Percentiles rank a stretch among this genome's conserved stretches.
Evolutionary conservation across 35 echinoderm and acorn worm genomes (phyloP).

Genomic region (Ophioderma brevispina): DNA sequence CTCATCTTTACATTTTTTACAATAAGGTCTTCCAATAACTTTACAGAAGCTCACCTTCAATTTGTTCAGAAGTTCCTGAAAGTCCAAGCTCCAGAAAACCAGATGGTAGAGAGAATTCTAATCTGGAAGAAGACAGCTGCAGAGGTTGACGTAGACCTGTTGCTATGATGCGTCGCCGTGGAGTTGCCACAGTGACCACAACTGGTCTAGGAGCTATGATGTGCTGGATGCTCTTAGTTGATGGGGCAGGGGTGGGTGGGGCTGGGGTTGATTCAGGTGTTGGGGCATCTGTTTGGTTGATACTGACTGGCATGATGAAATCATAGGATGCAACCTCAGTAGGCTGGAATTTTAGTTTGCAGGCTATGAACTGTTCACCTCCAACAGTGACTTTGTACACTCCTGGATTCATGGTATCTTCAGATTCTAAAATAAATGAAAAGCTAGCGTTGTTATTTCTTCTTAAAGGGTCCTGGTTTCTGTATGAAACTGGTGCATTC

Average conservation of each 20-base stretch:
- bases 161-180: slow-evolving; percentile 82
- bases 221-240: slow-evolving; percentile 92
- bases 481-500: too few species aligned
- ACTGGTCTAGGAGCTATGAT: slow-evolving; percentile 90
- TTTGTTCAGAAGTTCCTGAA: slow-evolving; percentile 3
- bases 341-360: slow-evolving; percentile 79
- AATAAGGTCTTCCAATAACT: too few species aligned
- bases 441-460: too few species aligned
- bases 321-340: slow-evolving; percentile 88
- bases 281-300: slow-evolving; percentile 93
- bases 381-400: slow-evolving; percentile 82
- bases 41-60: not conserved
- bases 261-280: slow-evolving; percentile 84
- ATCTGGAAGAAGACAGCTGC: slow-evolving; percentile 65
- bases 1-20: too few species aligned
- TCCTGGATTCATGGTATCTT: slow-evolving; percentile 88
- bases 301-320: slow-evolving; percentile 82
- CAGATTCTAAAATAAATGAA: slow-evolving; percentile 73
- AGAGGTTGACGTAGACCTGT: slow-evolving; percentile 90
- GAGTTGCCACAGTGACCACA: slow-evolving; percentile 79
- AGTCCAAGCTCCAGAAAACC: slow-evolving; percentile 71
- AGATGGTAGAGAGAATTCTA: slow-evolving; percentile 95
- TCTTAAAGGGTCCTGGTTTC: too few species aligned
- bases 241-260: slow-evolving; percentile 90
- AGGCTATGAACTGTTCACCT: slow-evolving; percentile 69